These are phyloP conservation scores for Gambusia yucatana DNA, from an alignment of 2,797 vertebrate species.

Conservation along the genomic window DNA sequence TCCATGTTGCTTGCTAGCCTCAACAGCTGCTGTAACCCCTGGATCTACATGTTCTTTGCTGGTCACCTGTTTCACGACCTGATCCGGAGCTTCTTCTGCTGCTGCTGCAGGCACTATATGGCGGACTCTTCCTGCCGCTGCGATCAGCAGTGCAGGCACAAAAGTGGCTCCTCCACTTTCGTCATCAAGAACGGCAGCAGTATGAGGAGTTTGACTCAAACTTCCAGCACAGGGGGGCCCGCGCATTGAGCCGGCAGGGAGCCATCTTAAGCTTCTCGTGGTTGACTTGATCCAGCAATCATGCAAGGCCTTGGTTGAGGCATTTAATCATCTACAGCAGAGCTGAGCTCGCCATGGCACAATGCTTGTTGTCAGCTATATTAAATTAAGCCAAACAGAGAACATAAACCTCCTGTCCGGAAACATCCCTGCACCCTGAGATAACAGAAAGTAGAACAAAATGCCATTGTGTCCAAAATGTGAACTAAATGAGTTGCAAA, in stretches of 20 bases:
- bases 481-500: constrained; percentile 15
- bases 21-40: constrained; percentile 99
- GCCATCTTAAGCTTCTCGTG: constrained; percentile 15
- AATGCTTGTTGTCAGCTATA: constrained; percentile 28
- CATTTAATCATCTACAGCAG: constrained; percentile 29
- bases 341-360: neutral
- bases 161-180: constrained; percentile 84
- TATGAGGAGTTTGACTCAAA: constrained; percentile 86
- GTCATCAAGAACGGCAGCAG: constrained; percentile 84
- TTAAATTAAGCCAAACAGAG: constrained; percentile 12
- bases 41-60: constrained; percentile 98
- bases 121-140: constrained; percentile 75
- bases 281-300: constrained; percentile 7
- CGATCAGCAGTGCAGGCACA: constrained; percentile 77
- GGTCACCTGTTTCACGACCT: constrained; percentile 94
- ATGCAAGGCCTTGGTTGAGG: constrained; percentile 6
- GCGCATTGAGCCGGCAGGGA: constrained; percentile 40
- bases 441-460: constrained; percentile 29
- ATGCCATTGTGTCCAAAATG: constrained; percentile 12
- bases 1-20: constrained; percentile 95
- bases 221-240: constrained; percentile 54
- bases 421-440: constrained; percentile 4
- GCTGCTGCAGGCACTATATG: constrained; percentile 81
- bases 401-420: constrained; percentile 20
- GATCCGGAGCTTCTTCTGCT: constrained; percentile 85